Evolutionary conservation across 1,140 invertebrate genomes (phyloP).

Genomic region (Pseudobourletiella spinata): DNA sequence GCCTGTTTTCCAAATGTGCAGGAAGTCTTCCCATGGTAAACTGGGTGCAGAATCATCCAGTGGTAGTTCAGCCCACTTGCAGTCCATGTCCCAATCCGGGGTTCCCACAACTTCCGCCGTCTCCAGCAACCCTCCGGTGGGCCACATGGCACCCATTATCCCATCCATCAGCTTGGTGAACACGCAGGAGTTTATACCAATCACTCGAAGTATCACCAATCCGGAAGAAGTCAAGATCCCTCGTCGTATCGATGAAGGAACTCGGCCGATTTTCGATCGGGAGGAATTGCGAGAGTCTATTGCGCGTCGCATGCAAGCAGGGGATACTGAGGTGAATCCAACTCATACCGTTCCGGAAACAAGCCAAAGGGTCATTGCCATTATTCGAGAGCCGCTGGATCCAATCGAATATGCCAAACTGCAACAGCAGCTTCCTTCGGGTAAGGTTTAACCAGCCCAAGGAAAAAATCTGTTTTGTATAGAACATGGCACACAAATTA

Average conservation of each 20-base stretch:
- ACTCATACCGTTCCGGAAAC: background rate
- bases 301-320: conserved; percentile 14
- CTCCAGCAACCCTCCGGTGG: background rate
- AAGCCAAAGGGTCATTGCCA: conserved; percentile 30
- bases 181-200: conserved; percentile 13
- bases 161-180: conserved; percentile 8
- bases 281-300: conserved; percentile 31
- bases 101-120: background rate
- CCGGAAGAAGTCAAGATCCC: conserved; percentile 33
- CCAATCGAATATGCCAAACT: background rate
- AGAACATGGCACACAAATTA: background rate
- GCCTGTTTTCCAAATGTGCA: background rate
- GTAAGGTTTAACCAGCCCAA: background rate
- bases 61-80: background rate
- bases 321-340: conserved; percentile 24
- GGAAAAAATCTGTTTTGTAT: no score
- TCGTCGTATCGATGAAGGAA: conserved; percentile 25
- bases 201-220: conserved; percentile 27
- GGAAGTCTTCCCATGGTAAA: background rate
- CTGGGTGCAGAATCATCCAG: background rate
- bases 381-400: conserved; percentile 25
- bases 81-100: background rate
- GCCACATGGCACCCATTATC: background rate
- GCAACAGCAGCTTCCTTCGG: background rate
- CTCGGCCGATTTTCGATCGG: conserved; percentile 33